Evolutionary conservation across 2,888 invertebrate species (phyloP), one percentile per base, ranked within the genome.

Genomic region (Orthosia gothica): DNA sequence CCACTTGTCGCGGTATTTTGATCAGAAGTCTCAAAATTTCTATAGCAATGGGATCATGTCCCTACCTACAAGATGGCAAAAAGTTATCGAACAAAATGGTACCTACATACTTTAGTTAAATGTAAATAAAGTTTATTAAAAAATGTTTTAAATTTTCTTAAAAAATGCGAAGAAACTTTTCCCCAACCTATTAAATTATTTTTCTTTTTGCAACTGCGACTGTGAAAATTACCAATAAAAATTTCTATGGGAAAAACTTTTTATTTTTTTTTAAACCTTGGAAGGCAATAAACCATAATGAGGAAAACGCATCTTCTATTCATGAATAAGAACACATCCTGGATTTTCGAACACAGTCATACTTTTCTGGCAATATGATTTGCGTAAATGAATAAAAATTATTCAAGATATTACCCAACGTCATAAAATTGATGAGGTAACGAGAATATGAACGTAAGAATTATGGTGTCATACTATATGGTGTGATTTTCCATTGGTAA

Each of bases 371-470:
- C 65, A 70, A 68, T 47, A 61, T 61, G 18, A 70, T 47, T 55
- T 74, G 54, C 62, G 59, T 73, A 63, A 45, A 23, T 66, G 9
- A 12, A 54, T 20, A n/a, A n/a, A n/a, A n/a, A n/a, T 55, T 3
- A 16, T 9, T 26, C 32, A 55, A 62, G 52, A 54, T 40, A 16
- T 50, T 0, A 26, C 45, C 20, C 9, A 5, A 55, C 74, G 68
- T 83, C 65, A 79, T 50, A 20, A 79, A 20, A 5, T 59, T 83
- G 61, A 83, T 70, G 84, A 40, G 23, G 23, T 68, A 49, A 20
- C 18, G 0, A 79, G 68, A 83, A 79, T 67, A 63, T 45, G 52
- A 2, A 58, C 54, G 45, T 65, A 23, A 32, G 26, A 57, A 45
- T 67, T 23, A 62, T 83, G 45, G 66, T n/a, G 65, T 65, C 80